Conservation (phyloP, 2,888 invertebrate species). For the Phyto melanocephala region DNA sequence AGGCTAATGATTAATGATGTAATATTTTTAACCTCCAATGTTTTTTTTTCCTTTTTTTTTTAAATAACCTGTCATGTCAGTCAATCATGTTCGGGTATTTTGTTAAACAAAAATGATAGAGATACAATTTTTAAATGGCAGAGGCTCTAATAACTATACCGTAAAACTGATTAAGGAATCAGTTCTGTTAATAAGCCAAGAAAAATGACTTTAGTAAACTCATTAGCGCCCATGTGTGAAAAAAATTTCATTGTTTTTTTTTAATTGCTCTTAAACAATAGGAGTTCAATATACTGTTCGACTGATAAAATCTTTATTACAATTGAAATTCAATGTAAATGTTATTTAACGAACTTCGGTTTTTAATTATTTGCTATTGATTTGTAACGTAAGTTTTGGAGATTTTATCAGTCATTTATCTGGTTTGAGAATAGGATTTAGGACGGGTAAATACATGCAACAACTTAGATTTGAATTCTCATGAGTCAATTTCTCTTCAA, state of each 20-base stretch:
- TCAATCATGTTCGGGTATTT: conserved; percentile 60
- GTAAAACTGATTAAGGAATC: conserved; percentile 57
- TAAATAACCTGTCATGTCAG: conserved; percentile 66
- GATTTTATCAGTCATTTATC: no score
- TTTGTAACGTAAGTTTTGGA: neutral
- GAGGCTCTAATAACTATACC: neutral
- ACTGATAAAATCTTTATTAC: conserved; percentile 7
- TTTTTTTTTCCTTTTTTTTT: conserved; percentile 72
- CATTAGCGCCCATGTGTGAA: conserved; percentile 77
- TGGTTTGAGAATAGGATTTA: no score
- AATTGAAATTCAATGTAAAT: neutral
- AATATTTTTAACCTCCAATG: conserved; percentile 75
- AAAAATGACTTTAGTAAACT: conserved; percentile 77
- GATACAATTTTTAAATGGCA: neutral
- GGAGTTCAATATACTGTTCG: conserved; percentile 38
- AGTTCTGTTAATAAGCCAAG: conserved; percentile 74
- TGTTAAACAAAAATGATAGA: conserved; percentile 26
- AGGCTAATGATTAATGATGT: conserved; percentile 74
- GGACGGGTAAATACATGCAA: no score
- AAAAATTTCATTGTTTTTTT: conserved; percentile 71
- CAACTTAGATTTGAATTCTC: no score
- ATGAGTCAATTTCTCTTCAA: no score
- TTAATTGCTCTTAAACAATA: conserved; percentile 53
- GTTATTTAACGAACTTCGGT: conserved; percentile 3
- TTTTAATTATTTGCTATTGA: neutral